phyloP scores from a whole-genome alignment of 2,113 vertebrate species.

The Sula dactylatra region DNA sequence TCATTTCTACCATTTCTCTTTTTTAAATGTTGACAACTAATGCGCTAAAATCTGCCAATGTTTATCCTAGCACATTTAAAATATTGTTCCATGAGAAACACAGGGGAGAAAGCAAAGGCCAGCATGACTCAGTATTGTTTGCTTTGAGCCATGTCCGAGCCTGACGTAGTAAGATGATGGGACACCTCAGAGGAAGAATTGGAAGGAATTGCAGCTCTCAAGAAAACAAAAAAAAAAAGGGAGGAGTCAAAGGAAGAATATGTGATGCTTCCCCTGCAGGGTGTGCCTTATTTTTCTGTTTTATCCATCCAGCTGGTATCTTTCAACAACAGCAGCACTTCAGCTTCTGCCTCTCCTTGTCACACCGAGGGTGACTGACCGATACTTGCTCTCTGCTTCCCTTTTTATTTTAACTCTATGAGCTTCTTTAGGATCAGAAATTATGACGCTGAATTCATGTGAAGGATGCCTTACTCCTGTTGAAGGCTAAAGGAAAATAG shows the following conservation, averaged over 20 bases:
- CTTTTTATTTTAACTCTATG: background rate
- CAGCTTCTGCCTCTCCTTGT: background rate
- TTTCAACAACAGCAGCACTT: background rate
- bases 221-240: background rate
- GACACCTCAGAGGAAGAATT: slow-evolving; percentile 2
- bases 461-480: background rate
- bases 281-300: slow-evolving; percentile 32
- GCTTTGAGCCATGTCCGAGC: background rate
- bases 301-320: background rate
- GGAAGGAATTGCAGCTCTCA: background rate
- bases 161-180: background rate
- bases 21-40: background rate
- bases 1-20: background rate
- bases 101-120: background rate
- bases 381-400: background rate
- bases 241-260: background rate
- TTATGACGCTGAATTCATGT: background rate
- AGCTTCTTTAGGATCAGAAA: background rate
- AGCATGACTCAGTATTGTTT: slow-evolving; percentile 44
- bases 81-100: slow-evolving; percentile 23
- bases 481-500: background rate
- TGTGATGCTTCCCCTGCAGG: slow-evolving; percentile 14
- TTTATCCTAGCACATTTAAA: background rate
- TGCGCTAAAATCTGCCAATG: background rate
- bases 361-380: background rate